phyloP scores from a whole-genome alignment of 64 coral and sea anemone species.

The Acropora tenuis region DNA sequence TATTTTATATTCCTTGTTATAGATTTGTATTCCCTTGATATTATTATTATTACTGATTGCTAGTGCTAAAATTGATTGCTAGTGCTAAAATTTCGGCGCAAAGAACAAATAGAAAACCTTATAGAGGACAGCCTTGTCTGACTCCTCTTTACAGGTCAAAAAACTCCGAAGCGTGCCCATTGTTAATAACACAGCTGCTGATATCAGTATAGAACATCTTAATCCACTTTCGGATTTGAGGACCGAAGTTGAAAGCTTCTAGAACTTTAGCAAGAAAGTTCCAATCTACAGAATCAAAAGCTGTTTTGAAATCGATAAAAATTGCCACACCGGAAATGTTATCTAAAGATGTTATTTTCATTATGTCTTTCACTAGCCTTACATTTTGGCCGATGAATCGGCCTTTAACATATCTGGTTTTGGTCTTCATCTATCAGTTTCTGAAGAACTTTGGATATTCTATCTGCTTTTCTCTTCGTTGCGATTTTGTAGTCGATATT shows the following conservation, averaged over 20 bases:
- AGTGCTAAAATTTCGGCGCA: neutral
- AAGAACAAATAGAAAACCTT: neutral
- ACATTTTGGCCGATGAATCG: neutral
- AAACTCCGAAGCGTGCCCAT: neutral
- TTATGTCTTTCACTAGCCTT: neutral
- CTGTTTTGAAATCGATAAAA: slow-evolving; percentile 36
- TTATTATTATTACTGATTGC: neutral
- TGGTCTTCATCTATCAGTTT: neutral
- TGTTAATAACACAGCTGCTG: slow-evolving; percentile 30
- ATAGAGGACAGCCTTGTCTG: slow-evolving; percentile 21
- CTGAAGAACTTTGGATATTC: neutral
- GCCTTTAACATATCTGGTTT: neutral
- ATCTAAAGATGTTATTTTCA: neutral
- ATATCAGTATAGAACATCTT: slow-evolving; percentile 8
- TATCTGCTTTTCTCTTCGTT: neutral
- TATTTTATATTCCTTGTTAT: slow-evolving; percentile 11
- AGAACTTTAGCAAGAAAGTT: neutral
- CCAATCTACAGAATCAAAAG: slow-evolving; percentile 22
- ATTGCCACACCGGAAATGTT: neutral
- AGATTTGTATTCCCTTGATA: neutral
- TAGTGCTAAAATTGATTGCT: too few species aligned
- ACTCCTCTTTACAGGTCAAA: slow-evolving; percentile 27
- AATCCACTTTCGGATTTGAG: slow-evolving; percentile 9
- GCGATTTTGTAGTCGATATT: neutral
- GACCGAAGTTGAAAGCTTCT: slow-evolving; percentile 19